These are phyloP conservation scores for Channa maculata DNA, from an alignment of 2,113 vertebrate species.

Conservation along the genomic window DNA sequence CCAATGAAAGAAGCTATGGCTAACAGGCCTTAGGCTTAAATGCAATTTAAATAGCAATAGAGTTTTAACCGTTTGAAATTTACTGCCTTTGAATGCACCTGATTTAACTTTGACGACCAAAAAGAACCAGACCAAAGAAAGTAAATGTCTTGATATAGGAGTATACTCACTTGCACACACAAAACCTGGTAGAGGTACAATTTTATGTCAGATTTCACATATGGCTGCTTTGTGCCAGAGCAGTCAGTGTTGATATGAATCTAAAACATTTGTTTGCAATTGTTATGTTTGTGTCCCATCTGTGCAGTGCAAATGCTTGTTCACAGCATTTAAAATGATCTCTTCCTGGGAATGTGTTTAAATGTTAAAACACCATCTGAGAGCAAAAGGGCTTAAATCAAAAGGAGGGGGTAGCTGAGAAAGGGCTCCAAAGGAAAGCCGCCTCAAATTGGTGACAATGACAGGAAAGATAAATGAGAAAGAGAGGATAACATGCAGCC, in stretches of 20 bases:
- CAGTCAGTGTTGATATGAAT: conserved; percentile 41
- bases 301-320: conserved; percentile 23
- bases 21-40: conserved; percentile 19
- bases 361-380: conserved; percentile 14
- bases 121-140: neutral
- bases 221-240: conserved; percentile 53
- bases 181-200: conserved; percentile 36
- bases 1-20: conserved; percentile 41
- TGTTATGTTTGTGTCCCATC: conserved; percentile 32
- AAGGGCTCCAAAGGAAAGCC: conserved; percentile 44
- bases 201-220: conserved; percentile 52
- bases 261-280: conserved; percentile 28
- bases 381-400: conserved; percentile 6
- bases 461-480: conserved; percentile 74
- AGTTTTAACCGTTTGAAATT: conserved; percentile 15
- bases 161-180: conserved; percentile 24
- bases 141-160: neutral
- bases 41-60: conserved; percentile 34
- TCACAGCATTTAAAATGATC: conserved; percentile 29
- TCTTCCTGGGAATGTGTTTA: neutral
- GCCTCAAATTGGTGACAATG: conserved; percentile 59
- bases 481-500: conserved; percentile 57
- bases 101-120: neutral
- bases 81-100: neutral
- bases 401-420: conserved; percentile 12